These are phyloP conservation scores for Drosophila emarginata DNA, from an alignment of 2,888 invertebrate species.

Conservation along the genomic window DNA sequence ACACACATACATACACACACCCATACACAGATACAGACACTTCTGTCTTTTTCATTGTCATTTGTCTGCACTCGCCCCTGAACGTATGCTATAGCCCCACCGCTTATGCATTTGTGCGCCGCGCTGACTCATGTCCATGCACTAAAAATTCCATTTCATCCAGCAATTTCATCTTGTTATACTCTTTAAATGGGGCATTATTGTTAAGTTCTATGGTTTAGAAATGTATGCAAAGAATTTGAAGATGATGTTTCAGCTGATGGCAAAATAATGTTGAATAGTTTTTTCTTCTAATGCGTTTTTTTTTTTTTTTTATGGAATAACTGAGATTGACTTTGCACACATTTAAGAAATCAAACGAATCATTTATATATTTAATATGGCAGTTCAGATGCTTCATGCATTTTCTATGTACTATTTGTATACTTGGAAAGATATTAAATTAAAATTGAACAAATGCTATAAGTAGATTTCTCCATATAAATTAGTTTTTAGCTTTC, in stretches of 20 bases:
- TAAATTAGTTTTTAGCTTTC: too few relatives aligned
- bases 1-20: conserved; percentile 4
- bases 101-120: conserved; percentile 32
- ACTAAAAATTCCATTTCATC: conserved; percentile 71
- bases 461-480: too few relatives aligned
- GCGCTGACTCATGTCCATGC: conserved; percentile 72
- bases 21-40: conserved; percentile 2
- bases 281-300: not conserved
- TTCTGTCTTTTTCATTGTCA: conserved; percentile 62
- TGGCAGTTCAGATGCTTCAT: too few relatives aligned
- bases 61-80: conserved; percentile 33
- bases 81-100: conserved; percentile 48
- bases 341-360: not conserved
- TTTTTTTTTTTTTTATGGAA: not conserved
- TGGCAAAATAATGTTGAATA: conserved; percentile 9
- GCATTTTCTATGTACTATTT: too few relatives aligned
- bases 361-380: too few relatives aligned
- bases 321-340: not conserved
- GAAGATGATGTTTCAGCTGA: conserved; percentile 10
- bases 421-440: too few relatives aligned
- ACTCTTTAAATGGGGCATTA: conserved; percentile 39
- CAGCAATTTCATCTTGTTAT: conserved; percentile 52
- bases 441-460: too few relatives aligned
- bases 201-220: conserved; percentile 8
- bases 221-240: not conserved